phyloP scores from a whole-genome alignment of 2,888 invertebrate genomes.

The Amblyjoppa proteus region DNA sequence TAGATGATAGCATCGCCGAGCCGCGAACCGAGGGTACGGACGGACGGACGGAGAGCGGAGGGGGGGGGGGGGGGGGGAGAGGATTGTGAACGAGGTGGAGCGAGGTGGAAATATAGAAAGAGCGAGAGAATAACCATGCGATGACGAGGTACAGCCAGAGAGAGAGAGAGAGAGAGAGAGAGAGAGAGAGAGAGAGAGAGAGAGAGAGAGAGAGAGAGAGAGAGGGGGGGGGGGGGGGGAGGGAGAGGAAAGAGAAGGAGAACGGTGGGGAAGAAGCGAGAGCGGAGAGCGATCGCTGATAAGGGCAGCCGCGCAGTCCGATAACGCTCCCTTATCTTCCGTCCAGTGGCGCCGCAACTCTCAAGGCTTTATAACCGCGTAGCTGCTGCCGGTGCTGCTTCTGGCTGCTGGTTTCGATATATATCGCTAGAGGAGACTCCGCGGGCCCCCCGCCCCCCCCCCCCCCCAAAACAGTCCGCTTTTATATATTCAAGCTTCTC shows the following conservation, averaged over 20 bases:
- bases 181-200: conserved; percentile 67
- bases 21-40: conserved; percentile 80
- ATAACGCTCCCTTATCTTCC: conserved; percentile 84
- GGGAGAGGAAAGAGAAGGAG: conserved; percentile 64
- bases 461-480: conserved; percentile 28
- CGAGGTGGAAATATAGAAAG: conserved; percentile 34
- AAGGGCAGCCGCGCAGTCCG: conserved; percentile 83
- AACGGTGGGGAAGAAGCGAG: conserved; percentile 76
- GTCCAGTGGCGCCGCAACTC: conserved; percentile 85
- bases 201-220: conserved; percentile 71
- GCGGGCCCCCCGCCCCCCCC: not conserved
- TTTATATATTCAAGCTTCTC: conserved; percentile 58
- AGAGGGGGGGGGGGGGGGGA: conserved; percentile 72
- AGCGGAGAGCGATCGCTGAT: conserved; percentile 85
- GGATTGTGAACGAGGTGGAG: conserved; percentile 73
- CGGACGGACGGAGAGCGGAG: conserved; percentile 73
- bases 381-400: conserved; percentile 28
- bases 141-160: conserved; percentile 68
- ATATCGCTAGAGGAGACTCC: conserved; percentile 36
- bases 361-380: conserved; percentile 80
- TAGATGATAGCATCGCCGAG: conserved; percentile 87
- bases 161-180: conserved; percentile 70
- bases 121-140: conserved; percentile 43
- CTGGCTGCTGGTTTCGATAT: conserved; percentile 49
- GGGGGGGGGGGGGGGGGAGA: not conserved